Conservation (phyloP, 2,888 invertebrate species). For the Acanthosepion esculentum region DNA sequence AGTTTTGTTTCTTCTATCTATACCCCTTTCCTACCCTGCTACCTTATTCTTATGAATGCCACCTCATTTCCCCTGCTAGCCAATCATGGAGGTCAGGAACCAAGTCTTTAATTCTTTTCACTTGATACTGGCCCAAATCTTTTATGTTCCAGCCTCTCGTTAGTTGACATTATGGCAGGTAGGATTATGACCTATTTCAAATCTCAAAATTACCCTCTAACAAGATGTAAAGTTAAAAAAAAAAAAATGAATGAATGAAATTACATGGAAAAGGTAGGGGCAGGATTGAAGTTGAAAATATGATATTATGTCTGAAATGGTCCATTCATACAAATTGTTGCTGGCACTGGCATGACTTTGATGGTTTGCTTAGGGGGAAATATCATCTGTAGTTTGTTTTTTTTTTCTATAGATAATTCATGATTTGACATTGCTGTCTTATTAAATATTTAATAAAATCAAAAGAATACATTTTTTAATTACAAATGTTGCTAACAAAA, state of each 20-base stretch:
- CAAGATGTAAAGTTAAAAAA: not conserved
- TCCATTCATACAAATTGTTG: conserved; percentile 20
- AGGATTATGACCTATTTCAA: not conserved
- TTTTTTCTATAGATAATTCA: not conserved
- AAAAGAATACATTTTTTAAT: too few species aligned
- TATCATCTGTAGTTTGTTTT: not conserved
- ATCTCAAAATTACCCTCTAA: not conserved
- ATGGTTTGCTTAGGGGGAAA: not conserved
- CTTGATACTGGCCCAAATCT: conserved; percentile 33
- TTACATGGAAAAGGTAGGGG: not conserved
- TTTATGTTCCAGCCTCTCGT: conserved; percentile 4
- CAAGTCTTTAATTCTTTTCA: not conserved
- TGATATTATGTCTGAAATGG: not conserved
- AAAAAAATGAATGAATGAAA: not conserved
- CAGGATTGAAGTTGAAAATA: not conserved
- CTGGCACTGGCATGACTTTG: not conserved
- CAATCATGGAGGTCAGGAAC: not conserved
- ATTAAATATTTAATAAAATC: too few species aligned
- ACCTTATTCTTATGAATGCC: too few species aligned
- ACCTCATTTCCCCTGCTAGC: not conserved
- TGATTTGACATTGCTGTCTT: too few species aligned
- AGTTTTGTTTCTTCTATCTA: not conserved
- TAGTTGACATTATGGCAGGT: conserved; percentile 33
- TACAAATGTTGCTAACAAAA: too few species aligned
- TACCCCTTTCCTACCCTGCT: not conserved